Conservation (phyloP, 2,888 invertebrate species). For the Mesorhabditis sp. region DNA sequence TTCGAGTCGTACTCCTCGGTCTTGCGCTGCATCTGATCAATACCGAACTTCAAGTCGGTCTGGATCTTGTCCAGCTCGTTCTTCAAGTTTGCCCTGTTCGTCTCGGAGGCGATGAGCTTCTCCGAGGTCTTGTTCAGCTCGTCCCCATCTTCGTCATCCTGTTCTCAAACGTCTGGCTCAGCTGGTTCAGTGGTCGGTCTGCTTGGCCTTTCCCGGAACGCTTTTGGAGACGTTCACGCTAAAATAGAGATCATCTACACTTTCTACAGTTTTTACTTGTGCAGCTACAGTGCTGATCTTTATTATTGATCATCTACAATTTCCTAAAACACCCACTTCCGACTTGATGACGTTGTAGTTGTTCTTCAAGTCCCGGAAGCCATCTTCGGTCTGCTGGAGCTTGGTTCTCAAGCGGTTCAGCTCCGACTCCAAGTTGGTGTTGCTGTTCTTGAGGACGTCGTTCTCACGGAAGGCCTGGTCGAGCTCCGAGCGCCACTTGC, state of each 20-base stretch:
- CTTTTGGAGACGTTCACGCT: constrained; percentile 51
- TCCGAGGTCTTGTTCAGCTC: constrained; percentile 52
- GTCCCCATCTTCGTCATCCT: constrained; percentile 45
- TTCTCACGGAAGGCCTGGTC: constrained; percentile 43
- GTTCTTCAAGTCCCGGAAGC: constrained; percentile 46
- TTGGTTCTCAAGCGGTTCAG: constrained; percentile 40
- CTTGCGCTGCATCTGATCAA: constrained; percentile 55
- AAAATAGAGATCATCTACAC: constrained; percentile 2
- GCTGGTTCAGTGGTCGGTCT: constrained; percentile 51
- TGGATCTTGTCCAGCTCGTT: constrained; percentile 45
- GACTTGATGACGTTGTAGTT: constrained; percentile 39
- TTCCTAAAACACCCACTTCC: constrained; percentile 24
- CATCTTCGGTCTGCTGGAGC: constrained; percentile 42
- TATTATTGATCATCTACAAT: neutral
- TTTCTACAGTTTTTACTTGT: no score
- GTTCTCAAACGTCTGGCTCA: constrained; percentile 45
- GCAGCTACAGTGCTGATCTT: no score
- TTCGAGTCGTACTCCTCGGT: constrained; percentile 54
- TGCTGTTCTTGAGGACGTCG: constrained; percentile 43
- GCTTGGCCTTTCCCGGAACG: constrained; percentile 53
- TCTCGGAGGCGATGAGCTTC: constrained; percentile 50
- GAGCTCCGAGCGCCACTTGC: constrained; percentile 38
- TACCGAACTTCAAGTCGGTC: constrained; percentile 53
- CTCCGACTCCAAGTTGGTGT: constrained; percentile 43
- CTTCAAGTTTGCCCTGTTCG: constrained; percentile 44